Conservation (phyloP, 2,888 invertebrate species). For the Serripes groenlandicus region DNA sequence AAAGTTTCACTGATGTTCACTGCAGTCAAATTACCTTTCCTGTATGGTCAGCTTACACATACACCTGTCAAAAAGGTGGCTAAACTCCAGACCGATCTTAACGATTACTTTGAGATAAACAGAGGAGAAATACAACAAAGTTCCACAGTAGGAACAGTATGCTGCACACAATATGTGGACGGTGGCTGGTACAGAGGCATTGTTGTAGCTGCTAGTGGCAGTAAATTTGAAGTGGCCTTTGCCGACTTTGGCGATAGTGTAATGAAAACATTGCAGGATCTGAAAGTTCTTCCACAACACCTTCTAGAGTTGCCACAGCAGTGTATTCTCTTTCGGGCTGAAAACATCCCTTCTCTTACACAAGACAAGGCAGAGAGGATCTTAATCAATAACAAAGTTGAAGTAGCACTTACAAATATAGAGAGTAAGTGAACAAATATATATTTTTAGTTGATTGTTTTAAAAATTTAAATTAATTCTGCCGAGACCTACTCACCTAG, state of each 20-base stretch:
- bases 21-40: constrained; percentile 56
- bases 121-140: constrained; percentile 27
- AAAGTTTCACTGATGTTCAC: constrained; percentile 66
- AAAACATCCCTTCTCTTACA: constrained; percentile 49
- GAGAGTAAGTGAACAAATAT: constrained; percentile 53
- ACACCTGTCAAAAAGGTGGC: constrained; percentile 67
- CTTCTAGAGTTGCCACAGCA: constrained; percentile 67
- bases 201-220: constrained; percentile 51
- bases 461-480: too few species aligned
- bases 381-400: constrained; percentile 67
- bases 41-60: constrained; percentile 71
- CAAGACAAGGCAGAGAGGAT: constrained; percentile 54
- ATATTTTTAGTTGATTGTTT: too few species aligned
- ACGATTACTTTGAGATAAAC: constrained; percentile 61
- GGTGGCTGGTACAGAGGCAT: constrained; percentile 73
- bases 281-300: constrained; percentile 61
- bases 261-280: constrained; percentile 39
- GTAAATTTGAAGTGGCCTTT: constrained; percentile 63
- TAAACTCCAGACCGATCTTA: constrained; percentile 65
- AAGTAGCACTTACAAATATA: constrained; percentile 58
- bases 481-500: too few species aligned
- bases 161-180: constrained; percentile 71
- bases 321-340: constrained; percentile 66
- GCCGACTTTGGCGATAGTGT: constrained; percentile 72
- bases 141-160: constrained; percentile 58